Base-by-base conservation (phyloP, 2,888 invertebrate species). In the Lycaena phlaeas region DNA sequence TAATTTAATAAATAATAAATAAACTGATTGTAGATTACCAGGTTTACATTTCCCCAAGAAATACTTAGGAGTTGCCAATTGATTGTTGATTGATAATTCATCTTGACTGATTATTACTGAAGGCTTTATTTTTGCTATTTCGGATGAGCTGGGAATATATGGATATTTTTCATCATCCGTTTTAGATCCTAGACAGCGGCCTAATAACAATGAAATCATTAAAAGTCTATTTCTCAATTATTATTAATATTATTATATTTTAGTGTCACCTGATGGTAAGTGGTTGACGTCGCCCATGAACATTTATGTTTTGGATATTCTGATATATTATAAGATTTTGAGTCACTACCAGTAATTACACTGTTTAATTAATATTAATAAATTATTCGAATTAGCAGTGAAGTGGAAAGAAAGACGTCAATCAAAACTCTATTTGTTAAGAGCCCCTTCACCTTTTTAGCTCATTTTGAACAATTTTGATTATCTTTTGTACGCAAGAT, bases 31-130 rank as follows among this genome's bases (percentile, higher is more conserved):
- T n/a, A n/a, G n/a, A n/a, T 38, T 61, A 71, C 82, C 82, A 63
- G 72, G 74, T 59, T 78, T 82, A 48, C 75, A 79, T 55, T 62
- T 74, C 43, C 79, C 77, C 43, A 81, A 65, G 43, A 76, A 60
- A 29, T 49, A 49, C 49, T 59, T 65, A 26, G 61, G 56, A 38
- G 45, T 54, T 39, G 44, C 54, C 10, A 51, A 26, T 7, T 46
- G 36, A 22, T 45, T 43, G 14, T 47, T 40, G 26, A 27, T 17
- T 12, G 29, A 36, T 15, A 34, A 27, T 28, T 45, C 10, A 22
- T 39, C 22, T 27, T 29, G 18, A 7, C 27, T 6, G 26, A 28
- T 26, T 34, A 50, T 54, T 15, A 56, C 31, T 30, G 51, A 38
- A 27, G 46, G 12, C 62, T 57, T 14, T 59, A 56, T 46, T 44